These are phyloP conservation scores for Thermophis baileyi DNA, from an alignment of 2,113 vertebrate genomes.

Conservation along the genomic window DNA sequence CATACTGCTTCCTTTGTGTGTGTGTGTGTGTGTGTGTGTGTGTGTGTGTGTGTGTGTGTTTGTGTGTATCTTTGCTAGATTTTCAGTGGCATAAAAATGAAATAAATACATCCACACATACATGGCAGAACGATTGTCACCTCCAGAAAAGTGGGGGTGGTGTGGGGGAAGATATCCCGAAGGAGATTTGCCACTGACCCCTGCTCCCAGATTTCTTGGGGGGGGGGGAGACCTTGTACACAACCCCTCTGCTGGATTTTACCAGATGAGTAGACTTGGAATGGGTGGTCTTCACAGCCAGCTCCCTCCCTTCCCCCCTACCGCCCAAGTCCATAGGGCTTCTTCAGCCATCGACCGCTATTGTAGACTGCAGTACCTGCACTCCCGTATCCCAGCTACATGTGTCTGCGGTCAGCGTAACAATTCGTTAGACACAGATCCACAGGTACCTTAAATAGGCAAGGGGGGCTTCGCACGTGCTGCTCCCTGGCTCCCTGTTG, in stretches of 20 bases:
- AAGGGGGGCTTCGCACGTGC: neutral
- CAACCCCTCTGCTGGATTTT: neutral
- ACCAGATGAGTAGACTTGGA: neutral
- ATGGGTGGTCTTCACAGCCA: neutral
- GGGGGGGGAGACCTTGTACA: neutral
- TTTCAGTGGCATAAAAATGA: too few species aligned
- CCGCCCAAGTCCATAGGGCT: neutral
- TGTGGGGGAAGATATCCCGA: neutral
- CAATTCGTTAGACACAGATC: neutral
- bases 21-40: too few species aligned
- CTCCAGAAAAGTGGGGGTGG: too few species aligned
- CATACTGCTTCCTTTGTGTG: too few species aligned
- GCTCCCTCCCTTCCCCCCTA: neutral
- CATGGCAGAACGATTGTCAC: too few species aligned
- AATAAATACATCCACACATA: too few species aligned
- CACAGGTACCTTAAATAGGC: neutral
- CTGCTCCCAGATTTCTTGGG: neutral
- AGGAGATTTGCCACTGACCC: neutral
- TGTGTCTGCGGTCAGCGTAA: neutral
- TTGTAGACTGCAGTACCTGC: neutral
- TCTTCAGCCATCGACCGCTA: neutral
- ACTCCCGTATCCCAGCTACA: neutral
- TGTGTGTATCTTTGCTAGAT: too few species aligned
- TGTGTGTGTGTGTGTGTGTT: too few species aligned
- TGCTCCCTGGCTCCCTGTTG: neutral